Percentiles rank a stretch among this genome's conserved stretches.
These are phyloP conservation scores for Dipodomys ordii DNA, from an alignment of 2,113 vertebrate species.

Conservation along the genomic window DNA sequence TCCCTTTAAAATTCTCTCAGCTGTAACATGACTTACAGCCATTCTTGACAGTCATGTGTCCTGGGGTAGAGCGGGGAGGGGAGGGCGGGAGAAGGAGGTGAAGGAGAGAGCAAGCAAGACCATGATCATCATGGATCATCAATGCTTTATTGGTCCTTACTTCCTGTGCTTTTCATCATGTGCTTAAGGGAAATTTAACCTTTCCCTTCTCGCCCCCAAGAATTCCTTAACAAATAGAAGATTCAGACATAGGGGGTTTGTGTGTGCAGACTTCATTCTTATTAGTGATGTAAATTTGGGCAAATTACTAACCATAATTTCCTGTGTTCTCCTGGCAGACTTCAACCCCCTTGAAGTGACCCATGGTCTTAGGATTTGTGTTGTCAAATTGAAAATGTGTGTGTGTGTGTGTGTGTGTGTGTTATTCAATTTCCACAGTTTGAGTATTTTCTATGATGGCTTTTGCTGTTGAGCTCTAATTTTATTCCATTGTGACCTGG, in stretches of 20 bases:
- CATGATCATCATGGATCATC: background rate
- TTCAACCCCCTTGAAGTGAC: background rate
- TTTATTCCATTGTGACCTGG: no score
- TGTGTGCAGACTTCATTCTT: background rate
- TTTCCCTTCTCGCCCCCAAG: background rate
- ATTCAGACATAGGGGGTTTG: background rate
- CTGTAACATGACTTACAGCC: background rate
- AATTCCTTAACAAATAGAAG: background rate
- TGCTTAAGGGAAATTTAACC: background rate
- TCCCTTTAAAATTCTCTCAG: background rate
- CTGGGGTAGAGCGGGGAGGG: no score
- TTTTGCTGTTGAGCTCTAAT: no score
- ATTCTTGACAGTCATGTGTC: background rate
- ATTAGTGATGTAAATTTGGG: background rate
- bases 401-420: no score
- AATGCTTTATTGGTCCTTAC: background rate
- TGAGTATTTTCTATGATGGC: no score
- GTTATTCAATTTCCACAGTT: no score
- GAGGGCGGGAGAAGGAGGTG: no score
- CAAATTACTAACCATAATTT: rapidly evolving
- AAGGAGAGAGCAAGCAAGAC: no score
- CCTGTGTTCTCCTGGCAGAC: background rate
- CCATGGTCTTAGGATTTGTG: background rate
- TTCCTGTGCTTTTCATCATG: background rate
- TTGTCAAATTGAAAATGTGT: no score